phyloP scores from a whole-genome alignment of 2,113 vertebrate genomes.

The Ia io region DNA sequence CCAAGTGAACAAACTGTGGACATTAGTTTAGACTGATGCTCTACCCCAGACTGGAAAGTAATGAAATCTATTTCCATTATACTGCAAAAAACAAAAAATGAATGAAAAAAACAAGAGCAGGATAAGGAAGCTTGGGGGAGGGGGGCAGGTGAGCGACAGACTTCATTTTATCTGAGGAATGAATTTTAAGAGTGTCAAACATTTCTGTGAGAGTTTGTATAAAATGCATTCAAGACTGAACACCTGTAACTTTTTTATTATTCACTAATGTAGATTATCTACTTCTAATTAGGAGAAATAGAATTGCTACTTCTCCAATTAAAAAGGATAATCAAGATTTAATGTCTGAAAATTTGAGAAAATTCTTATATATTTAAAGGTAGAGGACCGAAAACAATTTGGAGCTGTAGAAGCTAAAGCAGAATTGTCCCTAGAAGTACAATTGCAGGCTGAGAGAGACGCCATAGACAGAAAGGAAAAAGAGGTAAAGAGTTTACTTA shows the following conservation, averaged over 20 bases:
- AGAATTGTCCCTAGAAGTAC: conserved; percentile 90
- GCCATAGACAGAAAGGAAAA: conserved; percentile 97
- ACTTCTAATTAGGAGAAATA: background rate
- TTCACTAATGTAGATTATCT: conserved; percentile 22
- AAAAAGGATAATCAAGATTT: background rate
- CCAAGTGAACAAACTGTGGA: background rate
- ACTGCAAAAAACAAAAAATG: background rate
- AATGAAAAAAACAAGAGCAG: background rate
- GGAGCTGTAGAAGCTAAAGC: conserved; percentile 81
- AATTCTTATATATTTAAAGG: conserved; percentile 80
- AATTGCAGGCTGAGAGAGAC: conserved; percentile 95
- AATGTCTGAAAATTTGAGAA: conserved; percentile 48
- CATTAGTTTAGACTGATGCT: background rate
- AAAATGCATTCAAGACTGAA: background rate
- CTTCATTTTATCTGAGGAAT: conserved; percentile 4
- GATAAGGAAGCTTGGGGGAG: background rate
- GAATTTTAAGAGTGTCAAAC: conserved; percentile 2
- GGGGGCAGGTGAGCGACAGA: background rate
- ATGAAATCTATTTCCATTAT: background rate
- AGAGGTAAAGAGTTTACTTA: conserved; percentile 87
- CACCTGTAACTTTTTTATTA: conserved; percentile 13
- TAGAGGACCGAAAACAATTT: conserved; percentile 88
- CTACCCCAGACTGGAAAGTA: background rate
- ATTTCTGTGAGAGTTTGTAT: conserved; percentile 25
- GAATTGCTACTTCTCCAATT: background rate